phyloP scores from a whole-genome alignment of 1,140 invertebrate genomes.

The Pentalonia nigronervosa region DNA sequence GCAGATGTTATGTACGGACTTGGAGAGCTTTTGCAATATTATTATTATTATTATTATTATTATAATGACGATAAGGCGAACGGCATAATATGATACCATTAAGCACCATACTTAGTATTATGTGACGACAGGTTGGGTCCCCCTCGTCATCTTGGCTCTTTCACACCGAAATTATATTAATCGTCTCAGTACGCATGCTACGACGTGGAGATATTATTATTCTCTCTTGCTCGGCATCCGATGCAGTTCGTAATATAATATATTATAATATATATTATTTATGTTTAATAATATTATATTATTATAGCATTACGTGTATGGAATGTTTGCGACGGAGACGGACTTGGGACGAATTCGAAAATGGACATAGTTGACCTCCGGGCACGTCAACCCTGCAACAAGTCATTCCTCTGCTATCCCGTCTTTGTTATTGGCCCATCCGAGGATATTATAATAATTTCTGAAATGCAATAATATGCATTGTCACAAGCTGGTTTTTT shows the following conservation, averaged over 20 bases:
- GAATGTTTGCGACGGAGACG: neutral
- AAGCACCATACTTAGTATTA: neutral
- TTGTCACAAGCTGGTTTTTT: neutral
- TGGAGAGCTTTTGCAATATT: neutral
- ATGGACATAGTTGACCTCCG: neutral
- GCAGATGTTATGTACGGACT: neutral
- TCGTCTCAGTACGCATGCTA: neutral
- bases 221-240: neutral
- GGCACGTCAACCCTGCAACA: neutral
- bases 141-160: neutral
- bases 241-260: neutral
- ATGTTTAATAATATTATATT: neutral
- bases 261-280: neutral
- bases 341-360: neutral
- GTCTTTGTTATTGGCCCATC: neutral
- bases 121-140: neutral
- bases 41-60: constrained; percentile 13
- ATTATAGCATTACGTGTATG: neutral
- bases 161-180: neutral
- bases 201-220: neutral
- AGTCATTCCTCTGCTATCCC: neutral
- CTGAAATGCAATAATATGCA: neutral
- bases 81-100: constrained; percentile 16
- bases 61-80: neutral
- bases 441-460: neutral